phyloP scores from a whole-genome alignment of 2,888 invertebrate species.

The Drosophila leonis region DNA sequence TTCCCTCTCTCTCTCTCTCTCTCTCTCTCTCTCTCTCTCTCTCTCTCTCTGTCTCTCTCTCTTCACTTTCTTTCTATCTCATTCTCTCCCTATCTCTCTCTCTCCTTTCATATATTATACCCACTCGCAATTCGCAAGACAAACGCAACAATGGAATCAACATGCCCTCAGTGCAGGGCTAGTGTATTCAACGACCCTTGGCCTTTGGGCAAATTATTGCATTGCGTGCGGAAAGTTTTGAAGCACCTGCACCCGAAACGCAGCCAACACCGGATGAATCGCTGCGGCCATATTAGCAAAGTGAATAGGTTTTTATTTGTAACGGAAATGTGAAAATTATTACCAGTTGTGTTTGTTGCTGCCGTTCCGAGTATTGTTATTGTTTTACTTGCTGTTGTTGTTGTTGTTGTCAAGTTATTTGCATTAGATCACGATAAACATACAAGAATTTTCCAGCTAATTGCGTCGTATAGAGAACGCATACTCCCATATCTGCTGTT shows the following conservation, averaged over 20 bases:
- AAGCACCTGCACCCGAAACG: constrained; percentile 65
- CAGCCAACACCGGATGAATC: constrained; percentile 72
- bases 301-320: constrained; percentile 80
- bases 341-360: constrained; percentile 57
- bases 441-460: constrained; percentile 5
- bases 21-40: neutral
- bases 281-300: constrained; percentile 77
- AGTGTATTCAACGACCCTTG: constrained; percentile 37
- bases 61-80: neutral
- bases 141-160: neutral
- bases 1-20: neutral
- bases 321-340: constrained; percentile 79
- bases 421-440: constrained; percentile 46
- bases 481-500: neutral
- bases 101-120: neutral
- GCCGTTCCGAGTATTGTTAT: constrained; percentile 22
- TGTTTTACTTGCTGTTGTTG: constrained; percentile 7
- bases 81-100: neutral
- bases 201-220: constrained; percentile 66
- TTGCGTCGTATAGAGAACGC: constrained; percentile 1
- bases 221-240: constrained; percentile 75
- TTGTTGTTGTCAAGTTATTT: constrained; percentile 45
- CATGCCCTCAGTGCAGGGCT: neutral
- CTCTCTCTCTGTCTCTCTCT: neutral
- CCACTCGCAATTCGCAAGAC: neutral